A percentile compares a stretch with the other conserved stretches of the same genome.
Evolutionary conservation across 30 jellyfish, hydroid and myxozoan genomes (phyloP).

Genomic region (Chironex yamaguchii): DNA sequence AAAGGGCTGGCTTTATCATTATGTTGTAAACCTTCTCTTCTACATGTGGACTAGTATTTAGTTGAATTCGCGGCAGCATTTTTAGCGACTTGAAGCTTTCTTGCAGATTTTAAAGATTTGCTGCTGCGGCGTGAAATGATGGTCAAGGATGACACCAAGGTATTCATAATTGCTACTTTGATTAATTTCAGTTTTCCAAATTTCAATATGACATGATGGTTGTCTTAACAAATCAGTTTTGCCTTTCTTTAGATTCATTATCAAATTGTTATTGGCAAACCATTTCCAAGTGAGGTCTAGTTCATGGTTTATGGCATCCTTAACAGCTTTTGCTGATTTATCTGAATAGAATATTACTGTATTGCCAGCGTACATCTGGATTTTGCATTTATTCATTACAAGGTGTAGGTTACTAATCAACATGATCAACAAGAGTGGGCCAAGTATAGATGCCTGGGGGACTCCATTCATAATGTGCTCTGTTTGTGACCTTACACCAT

Average conservation of each 20-base stretch:
- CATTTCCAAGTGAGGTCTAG: constrained; percentile 48
- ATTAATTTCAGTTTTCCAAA: constrained; percentile 35
- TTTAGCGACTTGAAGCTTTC: constrained; percentile 53
- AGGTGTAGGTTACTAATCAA: constrained; percentile 45
- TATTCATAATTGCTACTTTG: constrained; percentile 45
- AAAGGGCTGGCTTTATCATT: constrained; percentile 56
- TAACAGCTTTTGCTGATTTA: constrained; percentile 33
- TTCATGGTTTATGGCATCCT: constrained; percentile 60
- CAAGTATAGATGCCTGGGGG: constrained; percentile 69
- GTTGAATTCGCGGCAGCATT: constrained; percentile 51
- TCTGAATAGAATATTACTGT: constrained; percentile 40
- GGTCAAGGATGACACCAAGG: constrained; percentile 63
- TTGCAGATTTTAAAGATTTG: constrained; percentile 19
- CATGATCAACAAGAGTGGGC: constrained; percentile 48
- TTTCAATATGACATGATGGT: constrained; percentile 63
- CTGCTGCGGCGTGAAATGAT: constrained; percentile 47
- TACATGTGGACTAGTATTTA: constrained; percentile 40
- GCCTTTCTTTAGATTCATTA: constrained; percentile 58
- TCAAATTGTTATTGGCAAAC: constrained; percentile 42
- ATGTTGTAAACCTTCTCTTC: constrained; percentile 24
- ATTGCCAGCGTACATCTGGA: constrained; percentile 67
- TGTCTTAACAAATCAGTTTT: constrained; percentile 56
- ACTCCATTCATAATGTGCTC: constrained; percentile 67
- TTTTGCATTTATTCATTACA: constrained; percentile 47
- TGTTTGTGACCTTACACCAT: constrained; percentile 61